A percentile compares a stretch with the other conserved stretches of the same genome.
These are phyloP conservation scores for Heliornis fulica DNA, from an alignment of 2,113 vertebrate species.

Conservation along the genomic window DNA sequence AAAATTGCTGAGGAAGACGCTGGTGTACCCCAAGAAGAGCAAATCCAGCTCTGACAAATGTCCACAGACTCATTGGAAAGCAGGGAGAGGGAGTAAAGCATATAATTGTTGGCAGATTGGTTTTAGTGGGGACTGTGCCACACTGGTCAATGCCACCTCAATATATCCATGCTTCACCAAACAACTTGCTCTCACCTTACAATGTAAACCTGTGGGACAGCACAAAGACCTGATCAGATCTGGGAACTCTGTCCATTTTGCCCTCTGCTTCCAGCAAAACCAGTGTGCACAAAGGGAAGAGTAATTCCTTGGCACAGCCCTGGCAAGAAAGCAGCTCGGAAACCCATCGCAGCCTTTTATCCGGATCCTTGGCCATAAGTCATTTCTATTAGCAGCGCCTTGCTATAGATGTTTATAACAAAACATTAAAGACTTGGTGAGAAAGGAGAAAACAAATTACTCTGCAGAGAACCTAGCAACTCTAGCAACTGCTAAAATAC, in stretches of 20 bases:
- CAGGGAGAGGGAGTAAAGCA: background rate
- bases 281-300: background rate
- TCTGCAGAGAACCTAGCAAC: conserved; percentile 59
- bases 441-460: conserved; percentile 71
- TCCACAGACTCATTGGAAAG: background rate
- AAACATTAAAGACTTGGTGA: conserved; percentile 62
- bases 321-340: background rate
- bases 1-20: background rate
- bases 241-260: background rate
- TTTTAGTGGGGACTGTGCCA: background rate
- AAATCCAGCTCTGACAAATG: background rate
- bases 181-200: background rate
- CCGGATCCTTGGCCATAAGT: conserved; percentile 35
- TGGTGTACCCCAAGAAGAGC: background rate
- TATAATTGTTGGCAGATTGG: background rate
- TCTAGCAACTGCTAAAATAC: conserved; percentile 68
- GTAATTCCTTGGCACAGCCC: background rate
- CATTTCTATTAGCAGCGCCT: conserved; percentile 44
- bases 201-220: background rate
- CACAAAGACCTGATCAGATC: background rate
- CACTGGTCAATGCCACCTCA: too few species aligned
- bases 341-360: background rate
- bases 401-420: conserved; percentile 55
- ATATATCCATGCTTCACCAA: background rate
- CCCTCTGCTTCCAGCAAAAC: background rate